Base-by-base conservation (phyloP, 2,888 invertebrate species). In the Pterostichus madidus region DNA sequence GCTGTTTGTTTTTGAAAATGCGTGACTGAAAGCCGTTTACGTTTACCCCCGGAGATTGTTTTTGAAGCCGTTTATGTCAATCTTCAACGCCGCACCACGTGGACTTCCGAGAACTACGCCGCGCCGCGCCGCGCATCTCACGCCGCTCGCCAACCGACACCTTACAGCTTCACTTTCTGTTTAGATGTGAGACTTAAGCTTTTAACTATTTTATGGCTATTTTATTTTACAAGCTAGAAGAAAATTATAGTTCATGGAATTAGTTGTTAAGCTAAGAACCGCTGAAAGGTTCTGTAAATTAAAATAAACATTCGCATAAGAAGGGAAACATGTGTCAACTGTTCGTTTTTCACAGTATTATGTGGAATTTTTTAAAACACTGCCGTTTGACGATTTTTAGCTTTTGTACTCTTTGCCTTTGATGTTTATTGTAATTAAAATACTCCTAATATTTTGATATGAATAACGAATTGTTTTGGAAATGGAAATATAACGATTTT, bases 11-110 rank as follows among this genome's bases (percentile, higher is more conserved):
- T 88, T 87, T 68, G 85, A 86, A 88, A 88, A 88, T 87, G 88
- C 88, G 88, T 88, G 88, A 88, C 88, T 88, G 86, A 87, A 87
- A 87, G 86, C 86, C 87, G 87, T 88, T 88, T 83, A 87, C 86
- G 86, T 87, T 87, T 87, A 64, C 87, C 86, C 86, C 86, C 85
- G 85, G 85, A 86, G 87, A 87, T 87, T 87, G 86, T 87, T 87
- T 87, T 87, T 86, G 84, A 86, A 87, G 86, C 86, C 86, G 86
- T 87, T 87, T 88, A 88, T 88, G 88, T 88, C 88, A 88, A 88
- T 88, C 87, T 88, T 85, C 88, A 46, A 31, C 35, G 61, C 87
- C 88, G 88, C 88, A 89, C 88, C 88, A 88, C 87, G 87, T 88
- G 88, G 87, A 88, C 87, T 89, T 88, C 89, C 88, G 86, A 87